Percentiles rank a stretch among this genome's conserved stretches.
Conservation (phyloP, 2,797 vertebrate species). For the Acanthurus leucopareius region DNA sequence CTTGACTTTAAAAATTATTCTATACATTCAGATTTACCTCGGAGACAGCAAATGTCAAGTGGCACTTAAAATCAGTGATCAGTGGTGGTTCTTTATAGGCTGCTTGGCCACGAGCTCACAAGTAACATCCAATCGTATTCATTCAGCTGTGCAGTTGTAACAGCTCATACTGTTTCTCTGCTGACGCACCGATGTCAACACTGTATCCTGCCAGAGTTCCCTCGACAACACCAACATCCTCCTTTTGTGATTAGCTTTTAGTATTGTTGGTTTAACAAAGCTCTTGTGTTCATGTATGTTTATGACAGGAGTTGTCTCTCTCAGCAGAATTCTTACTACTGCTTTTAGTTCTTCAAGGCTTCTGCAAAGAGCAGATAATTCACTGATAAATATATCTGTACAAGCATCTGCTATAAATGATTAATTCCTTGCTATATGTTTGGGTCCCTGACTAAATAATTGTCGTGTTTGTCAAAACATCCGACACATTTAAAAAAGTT, state of each 20-base stretch:
- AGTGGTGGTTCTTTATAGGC: not conserved
- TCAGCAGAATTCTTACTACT: not conserved
- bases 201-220: not conserved
- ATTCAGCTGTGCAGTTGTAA: not conserved
- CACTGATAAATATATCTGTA: not conserved
- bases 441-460: not conserved
- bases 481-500: not conserved
- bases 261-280: slow-evolving; percentile 13
- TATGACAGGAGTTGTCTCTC: not conserved
- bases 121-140: not conserved
- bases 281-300: not conserved
- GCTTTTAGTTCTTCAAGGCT: not conserved
- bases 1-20: not conserved
- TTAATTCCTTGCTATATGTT: not conserved
- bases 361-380: not conserved
- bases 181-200: not conserved
- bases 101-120: not conserved
- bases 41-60: not conserved
- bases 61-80: not conserved
- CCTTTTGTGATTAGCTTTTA: not conserved
- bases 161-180: not conserved
- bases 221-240: not conserved
- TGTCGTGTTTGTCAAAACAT: not conserved
- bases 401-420: not conserved
- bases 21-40: not conserved